A percentile compares a stretch with the other conserved stretches of the same genome.
These are phyloP conservation scores for Hydraecia micacea DNA, from an alignment of 2,888 invertebrate species.

Conservation along the genomic window DNA sequence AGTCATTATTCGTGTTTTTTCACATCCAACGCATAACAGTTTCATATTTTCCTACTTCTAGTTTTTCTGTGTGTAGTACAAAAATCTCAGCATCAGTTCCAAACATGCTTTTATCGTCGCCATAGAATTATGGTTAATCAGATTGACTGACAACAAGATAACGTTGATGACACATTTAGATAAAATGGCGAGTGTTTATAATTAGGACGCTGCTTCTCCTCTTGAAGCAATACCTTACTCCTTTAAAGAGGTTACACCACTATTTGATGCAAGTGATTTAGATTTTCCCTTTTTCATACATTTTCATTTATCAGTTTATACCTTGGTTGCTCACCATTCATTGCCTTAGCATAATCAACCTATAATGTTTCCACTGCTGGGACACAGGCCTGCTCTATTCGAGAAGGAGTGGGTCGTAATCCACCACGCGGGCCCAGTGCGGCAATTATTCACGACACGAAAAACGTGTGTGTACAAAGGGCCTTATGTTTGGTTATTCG, in stretches of 20 bases:
- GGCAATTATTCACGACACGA: no score
- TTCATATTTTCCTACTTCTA: neutral
- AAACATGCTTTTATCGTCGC: neutral
- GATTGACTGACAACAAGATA: constrained; percentile 17
- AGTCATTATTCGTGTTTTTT: neutral
- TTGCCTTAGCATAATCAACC: no score
- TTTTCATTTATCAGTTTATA: neutral
- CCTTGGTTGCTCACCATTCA: neutral
- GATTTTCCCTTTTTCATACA: neutral
- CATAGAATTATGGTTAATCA: constrained; percentile 9
- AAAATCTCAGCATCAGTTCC: neutral
- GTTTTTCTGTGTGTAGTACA: neutral
- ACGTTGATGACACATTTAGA: constrained; percentile 37
- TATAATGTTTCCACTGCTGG: no score
- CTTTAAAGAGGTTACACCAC: no score
- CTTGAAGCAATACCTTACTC: neutral
- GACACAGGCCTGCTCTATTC: no score
- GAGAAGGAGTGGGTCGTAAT: no score
- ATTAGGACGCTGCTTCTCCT: neutral
- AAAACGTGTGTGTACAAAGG: no score
- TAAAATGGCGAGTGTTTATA: constrained; percentile 34
- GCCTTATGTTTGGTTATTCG: neutral
- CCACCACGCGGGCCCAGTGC: no score
- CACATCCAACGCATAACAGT: neutral
- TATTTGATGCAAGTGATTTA: neutral